A percentile compares a stretch with the other conserved stretches of the same genome.
Evolutionary conservation across 1,140 invertebrate species (phyloP).

Genomic region (Drosophila bocqueti): DNA sequence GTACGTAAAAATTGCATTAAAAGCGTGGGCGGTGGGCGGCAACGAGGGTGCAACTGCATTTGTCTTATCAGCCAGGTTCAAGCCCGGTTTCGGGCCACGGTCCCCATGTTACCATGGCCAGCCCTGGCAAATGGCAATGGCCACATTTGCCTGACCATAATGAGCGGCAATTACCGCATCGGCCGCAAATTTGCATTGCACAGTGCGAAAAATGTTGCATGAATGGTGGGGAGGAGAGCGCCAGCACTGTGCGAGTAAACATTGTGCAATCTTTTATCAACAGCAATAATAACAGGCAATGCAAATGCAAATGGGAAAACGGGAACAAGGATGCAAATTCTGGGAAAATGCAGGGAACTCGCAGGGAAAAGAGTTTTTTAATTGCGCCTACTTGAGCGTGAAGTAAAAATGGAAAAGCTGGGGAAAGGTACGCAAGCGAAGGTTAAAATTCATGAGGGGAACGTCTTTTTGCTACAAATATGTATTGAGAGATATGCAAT

Average conservation of each 20-base stretch:
- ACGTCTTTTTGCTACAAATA: too few relatives aligned
- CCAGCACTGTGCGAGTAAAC: constrained; percentile 56
- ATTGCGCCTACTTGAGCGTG: constrained; percentile 56
- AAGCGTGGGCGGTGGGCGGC: constrained; percentile 54
- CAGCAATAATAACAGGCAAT: constrained; percentile 69
- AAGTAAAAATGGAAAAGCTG: constrained; percentile 12
- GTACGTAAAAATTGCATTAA: constrained; percentile 79
- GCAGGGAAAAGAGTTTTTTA: constrained; percentile 26
- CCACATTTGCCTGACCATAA: constrained; percentile 79
- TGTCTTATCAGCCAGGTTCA: constrained; percentile 72
- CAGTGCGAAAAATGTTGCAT: constrained; percentile 76
- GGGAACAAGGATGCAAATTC: constrained; percentile 5
- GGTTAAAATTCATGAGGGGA: not conserved
- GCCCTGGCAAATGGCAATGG: constrained; percentile 46
- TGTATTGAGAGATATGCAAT: not conserved
- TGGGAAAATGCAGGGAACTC: not conserved
- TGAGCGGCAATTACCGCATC: constrained; percentile 81
- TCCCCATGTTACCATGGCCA: constrained; percentile 9
- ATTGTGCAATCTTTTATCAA: constrained; percentile 79
- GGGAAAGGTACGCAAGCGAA: constrained; percentile 4
- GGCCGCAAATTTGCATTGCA: constrained; percentile 81
- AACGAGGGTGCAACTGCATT: constrained; percentile 57
- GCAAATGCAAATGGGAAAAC: constrained; percentile 40
- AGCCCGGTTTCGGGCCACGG: constrained; percentile 18
- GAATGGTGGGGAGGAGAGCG: not conserved